These are phyloP conservation scores for Ciconia boyciana DNA, from an alignment of 2,113 vertebrate genomes.

Conservation along the genomic window DNA sequence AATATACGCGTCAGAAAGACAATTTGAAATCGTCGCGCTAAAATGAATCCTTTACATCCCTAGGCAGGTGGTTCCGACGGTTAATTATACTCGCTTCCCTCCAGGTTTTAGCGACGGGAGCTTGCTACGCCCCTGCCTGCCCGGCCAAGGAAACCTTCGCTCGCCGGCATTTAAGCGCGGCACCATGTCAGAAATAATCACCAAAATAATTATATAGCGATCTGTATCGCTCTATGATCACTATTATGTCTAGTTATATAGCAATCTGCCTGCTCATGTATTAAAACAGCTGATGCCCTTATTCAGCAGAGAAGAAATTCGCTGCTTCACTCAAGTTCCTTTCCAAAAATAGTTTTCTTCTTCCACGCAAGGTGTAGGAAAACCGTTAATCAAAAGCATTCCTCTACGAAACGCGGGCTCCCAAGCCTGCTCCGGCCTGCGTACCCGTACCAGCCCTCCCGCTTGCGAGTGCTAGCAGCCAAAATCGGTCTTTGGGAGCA, in stretches of 20 bases:
- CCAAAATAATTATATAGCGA: neutral
- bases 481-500: neutral
- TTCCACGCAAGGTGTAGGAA: neutral
- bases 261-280: fast-evolving
- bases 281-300: neutral
- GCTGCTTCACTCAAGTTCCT: neutral
- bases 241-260: too few species aligned
- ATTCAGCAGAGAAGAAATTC: neutral
- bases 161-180: fast-evolving
- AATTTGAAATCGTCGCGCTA: fast-evolving
- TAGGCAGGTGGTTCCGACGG: fast-evolving
- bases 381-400: neutral
- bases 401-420: fast-evolving
- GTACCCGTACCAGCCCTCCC: fast-evolving
- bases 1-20: neutral
- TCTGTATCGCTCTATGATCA: too few species aligned
- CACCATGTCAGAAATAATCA: neutral
- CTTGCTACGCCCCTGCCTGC: neutral
- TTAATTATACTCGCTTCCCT: neutral
- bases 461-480: neutral
- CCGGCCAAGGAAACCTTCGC: neutral
- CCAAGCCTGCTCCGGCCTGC: neutral
- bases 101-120: neutral
- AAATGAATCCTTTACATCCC: neutral
- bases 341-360: neutral